These are phyloP conservation scores for Myotis lucifugus DNA, from an alignment of 2,113 vertebrate species.

Conservation along the genomic window DNA sequence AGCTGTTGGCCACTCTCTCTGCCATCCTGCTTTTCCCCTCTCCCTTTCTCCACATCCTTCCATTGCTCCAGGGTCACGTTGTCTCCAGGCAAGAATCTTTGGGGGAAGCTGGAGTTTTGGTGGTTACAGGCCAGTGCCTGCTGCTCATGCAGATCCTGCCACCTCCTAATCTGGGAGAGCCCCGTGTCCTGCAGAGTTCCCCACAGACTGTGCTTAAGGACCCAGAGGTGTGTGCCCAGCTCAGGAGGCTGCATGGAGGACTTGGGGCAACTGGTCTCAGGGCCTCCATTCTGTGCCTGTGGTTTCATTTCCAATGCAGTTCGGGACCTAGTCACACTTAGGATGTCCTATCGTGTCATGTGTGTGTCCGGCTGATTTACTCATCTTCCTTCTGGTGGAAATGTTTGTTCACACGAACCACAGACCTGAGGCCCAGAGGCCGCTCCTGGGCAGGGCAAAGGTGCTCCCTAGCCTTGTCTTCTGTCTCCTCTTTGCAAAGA, in stretches of 20 bases:
- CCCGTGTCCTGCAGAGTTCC: background rate
- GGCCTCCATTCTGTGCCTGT: background rate
- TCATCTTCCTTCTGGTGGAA: background rate
- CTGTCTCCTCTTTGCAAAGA: background rate
- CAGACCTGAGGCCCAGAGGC: background rate
- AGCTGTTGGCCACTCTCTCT: background rate
- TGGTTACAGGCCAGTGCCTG: background rate
- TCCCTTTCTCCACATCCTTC: background rate
- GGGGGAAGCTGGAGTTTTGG: background rate
- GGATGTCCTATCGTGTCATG: background rate
- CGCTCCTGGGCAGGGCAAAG: background rate
- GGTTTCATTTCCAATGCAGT: background rate
- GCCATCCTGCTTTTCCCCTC: background rate
- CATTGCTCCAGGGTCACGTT: background rate
- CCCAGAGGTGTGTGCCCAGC: background rate
- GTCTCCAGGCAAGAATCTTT: background rate
- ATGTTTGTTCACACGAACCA: background rate
- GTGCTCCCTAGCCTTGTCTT: background rate
- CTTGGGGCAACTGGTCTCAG: background rate
- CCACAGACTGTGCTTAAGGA: constrained; percentile 18
- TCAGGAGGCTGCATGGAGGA: accelerated
- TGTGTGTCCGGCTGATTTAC: background rate
- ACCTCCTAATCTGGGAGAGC: constrained; percentile 46
- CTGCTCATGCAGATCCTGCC: background rate
- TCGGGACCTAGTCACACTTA: background rate